These are phyloP conservation scores for Hemitrygon akajei DNA, from an alignment of 2,797 vertebrate species.

Conservation along the genomic window DNA sequence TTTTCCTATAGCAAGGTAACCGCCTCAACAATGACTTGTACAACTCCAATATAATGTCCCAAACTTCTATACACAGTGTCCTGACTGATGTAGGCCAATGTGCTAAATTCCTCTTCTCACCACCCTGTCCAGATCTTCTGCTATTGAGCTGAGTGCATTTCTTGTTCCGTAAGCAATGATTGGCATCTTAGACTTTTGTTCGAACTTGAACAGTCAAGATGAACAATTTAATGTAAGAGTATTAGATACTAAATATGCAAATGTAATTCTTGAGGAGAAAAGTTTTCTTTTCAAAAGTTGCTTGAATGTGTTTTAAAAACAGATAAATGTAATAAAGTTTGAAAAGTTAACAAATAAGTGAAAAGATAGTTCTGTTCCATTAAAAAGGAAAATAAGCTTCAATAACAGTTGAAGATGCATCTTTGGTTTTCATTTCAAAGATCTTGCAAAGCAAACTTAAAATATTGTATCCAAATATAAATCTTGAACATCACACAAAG, in stretches of 20 bases:
- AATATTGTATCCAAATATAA: neutral
- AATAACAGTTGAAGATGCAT: neutral
- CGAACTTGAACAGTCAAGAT: neutral
- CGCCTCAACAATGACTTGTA: too few relatives aligned
- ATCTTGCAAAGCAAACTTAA: neutral
- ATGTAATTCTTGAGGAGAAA: neutral
- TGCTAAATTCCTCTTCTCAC: too few relatives aligned
- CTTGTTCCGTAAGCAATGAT: too few relatives aligned
- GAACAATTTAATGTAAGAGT: neutral
- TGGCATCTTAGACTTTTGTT: too few relatives aligned
- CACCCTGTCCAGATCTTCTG: too few relatives aligned
- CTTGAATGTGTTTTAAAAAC: neutral
- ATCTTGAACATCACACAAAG: neutral
- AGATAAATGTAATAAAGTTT: neutral
- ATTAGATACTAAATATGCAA: neutral
- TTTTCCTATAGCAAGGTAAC: too few relatives aligned
- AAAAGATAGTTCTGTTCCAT: neutral
- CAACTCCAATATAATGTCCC: too few relatives aligned
- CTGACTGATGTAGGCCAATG: too few relatives aligned
- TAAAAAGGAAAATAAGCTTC: neutral
- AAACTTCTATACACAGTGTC: too few relatives aligned
- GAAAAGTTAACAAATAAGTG: neutral
- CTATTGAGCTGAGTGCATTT: neutral
- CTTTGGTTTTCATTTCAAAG: neutral
- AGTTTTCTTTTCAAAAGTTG: neutral